Percentiles rank a stretch among this genome's conserved stretches.
Conservation (phyloP, 2,113 vertebrate genomes). For the Pelobates fuscus region DNA sequence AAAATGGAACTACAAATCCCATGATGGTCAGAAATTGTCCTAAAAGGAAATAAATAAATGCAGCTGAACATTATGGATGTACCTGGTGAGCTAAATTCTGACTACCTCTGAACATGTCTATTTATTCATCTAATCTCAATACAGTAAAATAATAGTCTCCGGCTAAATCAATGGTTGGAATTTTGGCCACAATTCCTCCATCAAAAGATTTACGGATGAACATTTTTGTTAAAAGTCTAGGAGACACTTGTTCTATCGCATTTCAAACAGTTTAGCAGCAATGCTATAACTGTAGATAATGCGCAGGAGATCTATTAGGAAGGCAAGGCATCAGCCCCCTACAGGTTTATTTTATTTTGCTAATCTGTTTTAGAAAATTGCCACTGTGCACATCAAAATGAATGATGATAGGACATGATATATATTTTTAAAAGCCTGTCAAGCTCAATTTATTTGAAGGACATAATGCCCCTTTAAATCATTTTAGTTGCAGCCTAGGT, state of each 20-base stretch:
- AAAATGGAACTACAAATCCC: too few relatives aligned
- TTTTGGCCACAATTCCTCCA: background rate
- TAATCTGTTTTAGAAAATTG: background rate
- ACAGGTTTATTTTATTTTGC: slow-evolving; percentile 4
- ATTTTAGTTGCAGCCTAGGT: background rate
- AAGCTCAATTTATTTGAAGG: background rate
- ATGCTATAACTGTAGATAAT: background rate
- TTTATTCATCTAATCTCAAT: too few relatives aligned
- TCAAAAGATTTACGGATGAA: background rate
- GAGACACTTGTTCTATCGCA: background rate
- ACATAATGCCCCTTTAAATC: background rate
- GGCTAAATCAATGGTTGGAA: too few relatives aligned
- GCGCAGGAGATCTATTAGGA: background rate
- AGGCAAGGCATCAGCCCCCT: background rate
- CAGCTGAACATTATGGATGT: too few relatives aligned
- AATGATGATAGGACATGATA: background rate
- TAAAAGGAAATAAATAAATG: too few relatives aligned
- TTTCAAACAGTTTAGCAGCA: background rate
- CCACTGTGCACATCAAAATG: background rate
- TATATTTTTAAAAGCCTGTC: background rate
- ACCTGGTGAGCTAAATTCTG: too few relatives aligned
- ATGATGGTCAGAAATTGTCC: too few relatives aligned
- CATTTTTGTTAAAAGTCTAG: background rate
- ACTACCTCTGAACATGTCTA: too few relatives aligned
- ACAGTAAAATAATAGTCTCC: too few relatives aligned